Evolutionary conservation across 2,888 invertebrate genomes (phyloP).

Genomic region (Adelognathus sp.): DNA sequence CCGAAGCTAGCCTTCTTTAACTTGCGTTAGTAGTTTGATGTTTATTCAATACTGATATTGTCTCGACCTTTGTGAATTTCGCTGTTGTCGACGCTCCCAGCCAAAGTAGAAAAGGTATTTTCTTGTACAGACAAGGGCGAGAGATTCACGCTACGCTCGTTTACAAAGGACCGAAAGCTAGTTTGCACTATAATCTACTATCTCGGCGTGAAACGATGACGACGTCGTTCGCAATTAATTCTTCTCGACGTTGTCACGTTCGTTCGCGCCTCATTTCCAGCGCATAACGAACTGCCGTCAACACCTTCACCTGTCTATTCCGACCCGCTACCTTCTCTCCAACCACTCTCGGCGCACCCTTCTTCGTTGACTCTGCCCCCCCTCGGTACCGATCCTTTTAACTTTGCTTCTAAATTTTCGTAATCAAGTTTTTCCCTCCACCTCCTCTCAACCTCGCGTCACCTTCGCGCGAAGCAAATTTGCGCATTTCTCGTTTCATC

Average conservation of each 20-base stretch:
- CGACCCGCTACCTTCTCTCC: constrained; percentile 65
- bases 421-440: constrained; percentile 77
- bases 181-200: constrained; percentile 76
- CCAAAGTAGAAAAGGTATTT: constrained; percentile 20
- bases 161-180: constrained; percentile 71
- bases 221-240: constrained; percentile 77
- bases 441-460: background rate
- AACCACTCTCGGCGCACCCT: constrained; percentile 46
- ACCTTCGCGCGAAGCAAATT: constrained; percentile 69
- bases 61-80: background rate
- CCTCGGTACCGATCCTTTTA: constrained; percentile 71
- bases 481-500: constrained; percentile 69
- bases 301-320: constrained; percentile 18
- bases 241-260: constrained; percentile 77
- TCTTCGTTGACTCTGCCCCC: constrained; percentile 15
- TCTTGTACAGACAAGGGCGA: constrained; percentile 2
- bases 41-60: background rate
- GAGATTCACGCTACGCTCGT: constrained; percentile 5
- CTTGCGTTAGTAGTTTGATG: background rate
- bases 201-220: constrained; percentile 57
- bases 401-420: constrained; percentile 76
- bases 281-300: constrained; percentile 73
- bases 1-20: too few species aligned
- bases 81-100: background rate
- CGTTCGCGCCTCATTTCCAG: constrained; percentile 78